Percentiles rank a stretch among this genome's conserved stretches.
Evolutionary conservation across 2,888 invertebrate species (phyloP).

Genomic region (Platycheirus albimanus): DNA sequence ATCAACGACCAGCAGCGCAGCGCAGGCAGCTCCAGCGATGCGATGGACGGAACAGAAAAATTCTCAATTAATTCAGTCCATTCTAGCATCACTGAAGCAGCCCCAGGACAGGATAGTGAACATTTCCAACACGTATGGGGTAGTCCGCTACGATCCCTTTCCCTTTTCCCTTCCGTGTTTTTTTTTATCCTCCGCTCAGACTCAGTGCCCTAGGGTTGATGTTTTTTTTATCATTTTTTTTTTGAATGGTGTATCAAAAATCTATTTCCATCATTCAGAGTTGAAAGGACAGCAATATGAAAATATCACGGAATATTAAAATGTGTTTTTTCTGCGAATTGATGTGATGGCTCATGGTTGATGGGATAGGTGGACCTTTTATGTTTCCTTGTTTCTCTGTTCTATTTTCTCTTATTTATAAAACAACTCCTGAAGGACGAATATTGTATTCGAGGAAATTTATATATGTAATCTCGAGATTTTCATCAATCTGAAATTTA

Average conservation of each 20-base stretch:
- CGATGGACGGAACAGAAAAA: conserved; percentile 32
- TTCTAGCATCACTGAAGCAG: conserved; percentile 61
- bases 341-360: background rate
- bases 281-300: conserved; percentile 21
- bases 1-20: background rate
- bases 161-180: conserved; percentile 12
- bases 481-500: no score
- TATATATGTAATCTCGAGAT: conserved; percentile 13
- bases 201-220: conserved; percentile 42
- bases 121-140: conserved; percentile 48
- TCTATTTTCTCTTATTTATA: background rate
- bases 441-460: conserved; percentile 27
- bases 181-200: conserved; percentile 46
- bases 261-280: conserved; percentile 55
- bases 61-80: conserved; percentile 71
- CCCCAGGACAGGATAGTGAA: conserved; percentile 47
- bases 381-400: conserved; percentile 8
- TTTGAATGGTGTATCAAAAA: conserved; percentile 56
- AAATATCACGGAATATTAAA: conserved; percentile 61
- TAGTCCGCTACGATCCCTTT: conserved; percentile 17
- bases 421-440: conserved; percentile 26
- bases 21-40: background rate
- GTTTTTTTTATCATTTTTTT: background rate
- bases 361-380: conserved; percentile 51
- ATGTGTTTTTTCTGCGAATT: conserved; percentile 51